Evolutionary conservation across 2,797 vertebrate species (phyloP).

Genomic region (Enteromius argenteus): DNA sequence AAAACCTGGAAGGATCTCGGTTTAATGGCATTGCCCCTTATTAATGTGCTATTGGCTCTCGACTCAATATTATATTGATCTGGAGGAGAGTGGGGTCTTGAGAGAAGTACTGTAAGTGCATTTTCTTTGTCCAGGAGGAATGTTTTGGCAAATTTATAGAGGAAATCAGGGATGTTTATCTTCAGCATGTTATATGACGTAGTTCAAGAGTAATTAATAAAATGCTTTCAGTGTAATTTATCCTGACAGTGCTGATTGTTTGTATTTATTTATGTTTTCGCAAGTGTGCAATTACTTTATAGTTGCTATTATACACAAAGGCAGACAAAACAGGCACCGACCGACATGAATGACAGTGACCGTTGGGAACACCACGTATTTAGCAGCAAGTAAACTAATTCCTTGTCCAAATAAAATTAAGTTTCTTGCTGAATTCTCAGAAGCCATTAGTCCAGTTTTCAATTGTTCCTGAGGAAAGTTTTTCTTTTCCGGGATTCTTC

Average conservation of each 20-base stretch:
- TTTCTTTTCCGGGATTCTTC: background rate
- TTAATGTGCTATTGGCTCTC: constrained; percentile 46
- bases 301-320: background rate
- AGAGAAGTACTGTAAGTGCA: constrained; percentile 26
- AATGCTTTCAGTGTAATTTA: background rate
- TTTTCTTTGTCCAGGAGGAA: background rate
- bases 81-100: background rate
- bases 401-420: background rate
- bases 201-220: background rate
- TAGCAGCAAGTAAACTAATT: background rate
- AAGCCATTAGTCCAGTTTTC: background rate
- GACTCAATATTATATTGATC: constrained; percentile 49
- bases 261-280: background rate
- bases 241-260: background rate
- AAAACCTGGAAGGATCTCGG: background rate
- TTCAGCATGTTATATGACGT: background rate
- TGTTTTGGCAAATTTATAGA: constrained; percentile 13
- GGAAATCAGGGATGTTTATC: constrained; percentile 29
- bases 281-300: background rate
- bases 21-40: constrained; percentile 41
- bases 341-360: background rate
- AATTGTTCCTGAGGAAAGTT: background rate
- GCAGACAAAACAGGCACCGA: background rate
- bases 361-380: background rate
- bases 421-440: background rate